Evolutionary conservation across 2,113 vertebrate genomes (phyloP).

Genomic region (Elephantulus edwardii): DNA sequence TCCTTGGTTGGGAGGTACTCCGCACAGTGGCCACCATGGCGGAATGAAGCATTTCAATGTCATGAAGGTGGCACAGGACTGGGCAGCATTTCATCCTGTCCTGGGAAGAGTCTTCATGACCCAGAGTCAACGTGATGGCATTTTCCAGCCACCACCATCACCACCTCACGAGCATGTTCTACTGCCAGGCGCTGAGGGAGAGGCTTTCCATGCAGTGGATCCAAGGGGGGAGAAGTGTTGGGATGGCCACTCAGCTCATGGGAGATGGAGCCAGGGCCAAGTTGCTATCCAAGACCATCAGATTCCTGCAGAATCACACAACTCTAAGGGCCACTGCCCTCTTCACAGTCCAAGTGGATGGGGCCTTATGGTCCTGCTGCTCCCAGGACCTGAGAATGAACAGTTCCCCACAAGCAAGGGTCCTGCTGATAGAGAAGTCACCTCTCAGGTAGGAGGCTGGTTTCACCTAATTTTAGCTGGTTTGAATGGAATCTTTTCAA

Average conservation of each 20-base stretch:
- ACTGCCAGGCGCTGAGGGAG: not conserved
- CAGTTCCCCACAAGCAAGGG: not conserved
- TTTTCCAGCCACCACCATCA: not conserved
- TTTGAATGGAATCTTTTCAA: slow-evolving; percentile 23
- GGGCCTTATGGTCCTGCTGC: too few relatives aligned
- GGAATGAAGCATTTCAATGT: too few relatives aligned
- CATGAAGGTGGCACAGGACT: not conserved
- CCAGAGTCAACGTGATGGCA: too few relatives aligned
- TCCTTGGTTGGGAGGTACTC: not conserved
- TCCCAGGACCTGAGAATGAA: not conserved
- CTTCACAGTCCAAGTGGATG: not conserved
- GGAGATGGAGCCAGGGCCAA: not conserved
- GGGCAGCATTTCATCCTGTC: too few relatives aligned
- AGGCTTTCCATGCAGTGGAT: not conserved
- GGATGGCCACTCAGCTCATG: not conserved
- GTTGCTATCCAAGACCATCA: not conserved
- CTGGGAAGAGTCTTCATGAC: too few relatives aligned
- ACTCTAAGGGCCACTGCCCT: not conserved
- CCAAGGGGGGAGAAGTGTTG: not conserved
- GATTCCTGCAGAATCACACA: not conserved
- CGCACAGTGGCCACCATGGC: too few relatives aligned
- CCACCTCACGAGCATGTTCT: not conserved
- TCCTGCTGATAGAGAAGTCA: not conserved
- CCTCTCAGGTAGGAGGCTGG: not conserved
- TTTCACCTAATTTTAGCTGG: not conserved